Evolutionary conservation across 2,888 invertebrate genomes (phyloP).

Genomic region (Volucella zonaria): DNA sequence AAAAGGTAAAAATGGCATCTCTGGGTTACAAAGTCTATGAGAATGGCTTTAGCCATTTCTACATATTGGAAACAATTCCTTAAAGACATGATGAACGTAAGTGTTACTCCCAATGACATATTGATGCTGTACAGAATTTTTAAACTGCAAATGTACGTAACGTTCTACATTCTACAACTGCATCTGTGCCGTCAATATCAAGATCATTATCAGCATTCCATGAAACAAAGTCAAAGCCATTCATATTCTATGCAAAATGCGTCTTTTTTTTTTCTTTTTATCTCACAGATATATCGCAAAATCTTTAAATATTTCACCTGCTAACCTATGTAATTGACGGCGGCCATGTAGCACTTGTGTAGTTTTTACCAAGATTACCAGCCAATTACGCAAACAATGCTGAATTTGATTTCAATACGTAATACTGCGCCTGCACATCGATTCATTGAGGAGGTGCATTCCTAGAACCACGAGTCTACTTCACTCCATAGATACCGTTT

Average conservation of each 20-base stretch:
- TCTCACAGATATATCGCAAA: constrained; percentile 38
- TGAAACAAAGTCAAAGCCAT: constrained; percentile 13
- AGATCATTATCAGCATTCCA: constrained; percentile 33
- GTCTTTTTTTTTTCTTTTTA: not conserved
- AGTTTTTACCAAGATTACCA: constrained; percentile 43
- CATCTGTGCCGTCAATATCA: not conserved
- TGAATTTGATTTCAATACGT: constrained; percentile 49
- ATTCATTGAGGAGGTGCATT: constrained; percentile 42
- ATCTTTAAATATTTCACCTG: constrained; percentile 35
- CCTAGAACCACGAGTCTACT: constrained; percentile 33
- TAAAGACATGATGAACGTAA: no score
- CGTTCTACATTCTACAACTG: no score
- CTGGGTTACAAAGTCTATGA: no score
- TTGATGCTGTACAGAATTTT: no score
- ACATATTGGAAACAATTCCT: no score
- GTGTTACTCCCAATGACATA: no score
- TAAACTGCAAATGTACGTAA: no score
- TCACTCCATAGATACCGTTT: constrained; percentile 42
- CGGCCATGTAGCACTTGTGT: not conserved
- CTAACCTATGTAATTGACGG: not conserved
- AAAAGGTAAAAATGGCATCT: no score
- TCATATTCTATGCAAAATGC: constrained; percentile 31
- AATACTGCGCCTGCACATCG: constrained; percentile 30
- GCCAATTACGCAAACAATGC: constrained; percentile 62
- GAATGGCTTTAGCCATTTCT: no score